phyloP scores from a whole-genome alignment of 1,140 invertebrate genomes.

The Drosophila willistoni region DNA sequence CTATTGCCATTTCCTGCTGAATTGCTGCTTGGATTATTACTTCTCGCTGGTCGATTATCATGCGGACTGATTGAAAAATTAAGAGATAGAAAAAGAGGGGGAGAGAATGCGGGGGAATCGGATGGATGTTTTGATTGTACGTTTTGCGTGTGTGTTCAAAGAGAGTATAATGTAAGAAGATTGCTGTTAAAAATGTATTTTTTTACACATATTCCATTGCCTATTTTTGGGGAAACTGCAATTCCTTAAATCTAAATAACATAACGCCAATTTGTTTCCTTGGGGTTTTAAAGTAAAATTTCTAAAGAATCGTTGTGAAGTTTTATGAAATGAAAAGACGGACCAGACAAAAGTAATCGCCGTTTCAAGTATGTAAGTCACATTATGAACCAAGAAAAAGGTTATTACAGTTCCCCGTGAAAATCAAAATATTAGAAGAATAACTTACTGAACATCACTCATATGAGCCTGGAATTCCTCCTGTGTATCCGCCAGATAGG shows the following conservation, averaged over 20 bases:
- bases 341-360: no score
- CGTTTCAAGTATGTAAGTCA: no score
- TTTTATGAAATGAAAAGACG: no score
- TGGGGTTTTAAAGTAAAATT: no score
- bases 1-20: constrained; percentile 41
- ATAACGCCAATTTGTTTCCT: no score
- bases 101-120: constrained; percentile 5
- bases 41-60: constrained; percentile 72
- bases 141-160: background rate
- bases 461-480: constrained; percentile 90
- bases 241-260: background rate
- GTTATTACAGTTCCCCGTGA: constrained; percentile 9
- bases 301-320: no score
- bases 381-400: no score
- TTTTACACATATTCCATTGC: background rate
- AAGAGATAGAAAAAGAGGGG: constrained; percentile 23
- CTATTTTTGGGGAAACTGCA: background rate
- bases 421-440: background rate
- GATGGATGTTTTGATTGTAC: background rate
- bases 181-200: constrained; percentile 1
- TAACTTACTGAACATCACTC: constrained; percentile 87
- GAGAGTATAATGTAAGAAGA: constrained; percentile 3
- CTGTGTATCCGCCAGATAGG: constrained; percentile 92
- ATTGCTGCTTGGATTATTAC: constrained; percentile 51
- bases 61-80: constrained; percentile 63